Evolutionary conservation across 1,140 invertebrate genomes (phyloP), one percentile per base, ranked within the genome.

Genomic region (Campoletis sonorensis): DNA sequence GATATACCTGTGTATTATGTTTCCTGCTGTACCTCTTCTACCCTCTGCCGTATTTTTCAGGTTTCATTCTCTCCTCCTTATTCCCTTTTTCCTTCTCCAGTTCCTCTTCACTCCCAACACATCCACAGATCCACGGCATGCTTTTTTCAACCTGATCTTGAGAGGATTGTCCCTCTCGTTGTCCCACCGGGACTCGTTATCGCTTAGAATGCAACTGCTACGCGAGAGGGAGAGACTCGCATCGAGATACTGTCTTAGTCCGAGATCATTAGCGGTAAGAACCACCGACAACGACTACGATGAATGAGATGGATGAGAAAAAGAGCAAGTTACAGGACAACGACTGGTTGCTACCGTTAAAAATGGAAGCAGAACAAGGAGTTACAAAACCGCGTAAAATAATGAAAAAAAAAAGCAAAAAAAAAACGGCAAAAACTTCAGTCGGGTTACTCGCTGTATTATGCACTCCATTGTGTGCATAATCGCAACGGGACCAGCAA

Each of bases 131-230:
- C 51, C 11, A 23, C 10, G 23, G 61, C 61, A 8, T 15, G 4
- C 23, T 78, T 70, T 80, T 80, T 73, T 72, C 51, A 45, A 72
- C n/a, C 64, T 27, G 18, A 54, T 23, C 67, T 79, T 26, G 51
- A 37, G 51, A 54, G 37, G 64, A 71, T 78, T 80, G 80, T 73
- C 76, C 40, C 64, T 67, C 61, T 77, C 70, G 73, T 71, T 80
- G 79, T 76, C 73, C 79, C 73, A 67, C 71, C 79, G 79, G 79
- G 75, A 78, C 79, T 83, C 82, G 82, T 83, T 83, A 83, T 78
- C 79, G 79, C 73, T 79, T 70, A 70, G 73, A 77, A 77, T 61
- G 73, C 49, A 64, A 77, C 73, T 30, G 15, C 49, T 27, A 4
- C 3, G 73, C 16, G 27, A 54, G 23, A 11, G 21, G 27, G 7